Percentiles rank a stretch among this genome's conserved stretches.
These are phyloP conservation scores for Hermatobates lingyangjiaoensis DNA, from an alignment of 1,140 invertebrate genomes.

Conservation along the genomic window DNA sequence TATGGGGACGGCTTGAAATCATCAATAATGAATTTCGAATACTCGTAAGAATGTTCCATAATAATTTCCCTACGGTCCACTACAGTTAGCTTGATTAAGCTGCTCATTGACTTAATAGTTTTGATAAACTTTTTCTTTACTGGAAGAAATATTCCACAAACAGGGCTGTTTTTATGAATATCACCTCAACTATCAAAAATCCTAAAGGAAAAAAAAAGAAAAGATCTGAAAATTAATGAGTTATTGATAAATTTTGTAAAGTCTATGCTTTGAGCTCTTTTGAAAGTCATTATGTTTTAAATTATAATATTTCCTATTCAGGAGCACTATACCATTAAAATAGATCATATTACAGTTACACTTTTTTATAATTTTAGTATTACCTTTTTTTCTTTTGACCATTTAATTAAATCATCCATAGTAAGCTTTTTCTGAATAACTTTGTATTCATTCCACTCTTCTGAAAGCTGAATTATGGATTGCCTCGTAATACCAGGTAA, in stretches of 20 bases:
- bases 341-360: not conserved
- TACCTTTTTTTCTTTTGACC: slow-evolving; percentile 66
- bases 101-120: too few relatives aligned
- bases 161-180: too few relatives aligned
- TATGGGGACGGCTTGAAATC: too few relatives aligned
- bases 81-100: too few relatives aligned
- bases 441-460: slow-evolving; percentile 72
- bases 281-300: not conserved
- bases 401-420: slow-evolving; percentile 62
- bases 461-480: slow-evolving; percentile 63
- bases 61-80: too few relatives aligned
- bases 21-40: too few relatives aligned
- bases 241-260: too few relatives aligned
- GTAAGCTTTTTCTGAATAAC: slow-evolving; percentile 67
- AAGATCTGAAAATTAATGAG: too few relatives aligned
- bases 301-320: not conserved
- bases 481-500: slow-evolving; percentile 83
- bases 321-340: not conserved
- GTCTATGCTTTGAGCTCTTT: not conserved
- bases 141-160: too few relatives aligned
- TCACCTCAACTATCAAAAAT: slow-evolving; percentile 4
- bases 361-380: slow-evolving; percentile 22
- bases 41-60: too few relatives aligned
- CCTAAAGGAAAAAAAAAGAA: not conserved
- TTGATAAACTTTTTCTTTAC: too few relatives aligned